phyloP scores from a whole-genome alignment of 2,113 vertebrate genomes.

The Salminus brasiliensis region DNA sequence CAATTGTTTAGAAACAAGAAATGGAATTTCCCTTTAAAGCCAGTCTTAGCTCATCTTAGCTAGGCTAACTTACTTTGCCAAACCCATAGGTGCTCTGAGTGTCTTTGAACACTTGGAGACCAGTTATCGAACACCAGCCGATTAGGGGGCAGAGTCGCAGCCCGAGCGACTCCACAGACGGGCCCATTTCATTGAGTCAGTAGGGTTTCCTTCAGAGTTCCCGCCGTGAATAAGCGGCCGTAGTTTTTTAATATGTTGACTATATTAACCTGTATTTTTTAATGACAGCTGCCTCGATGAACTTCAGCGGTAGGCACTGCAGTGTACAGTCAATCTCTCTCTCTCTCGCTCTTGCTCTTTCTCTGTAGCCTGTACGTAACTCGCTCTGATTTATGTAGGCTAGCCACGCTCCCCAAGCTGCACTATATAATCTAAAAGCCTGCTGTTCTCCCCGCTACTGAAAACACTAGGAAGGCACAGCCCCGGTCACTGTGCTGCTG shows the following conservation, averaged over 20 bases:
- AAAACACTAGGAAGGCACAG: constrained; percentile 25
- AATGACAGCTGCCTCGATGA: neutral
- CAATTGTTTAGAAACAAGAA: no score
- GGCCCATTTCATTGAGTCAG: neutral
- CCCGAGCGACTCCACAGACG: neutral
- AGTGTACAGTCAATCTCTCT: constrained; percentile 57
- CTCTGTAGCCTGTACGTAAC: constrained; percentile 49
- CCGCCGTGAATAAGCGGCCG: neutral
- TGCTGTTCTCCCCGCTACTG: constrained; percentile 39
- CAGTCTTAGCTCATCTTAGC: constrained; percentile 36
- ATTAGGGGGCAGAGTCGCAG: constrained; percentile 3
- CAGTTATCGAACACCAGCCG: constrained; percentile 28
- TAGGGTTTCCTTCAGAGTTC: neutral
- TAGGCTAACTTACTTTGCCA: constrained; percentile 61
- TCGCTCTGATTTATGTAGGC: constrained; percentile 65
- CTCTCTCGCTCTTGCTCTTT: constrained; percentile 3
- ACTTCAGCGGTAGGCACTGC: constrained; percentile 29
- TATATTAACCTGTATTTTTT: neutral
- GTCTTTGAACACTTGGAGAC: constrained; percentile 47
- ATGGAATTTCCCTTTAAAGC: no score
- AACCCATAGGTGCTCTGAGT: constrained; percentile 66
- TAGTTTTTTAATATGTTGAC: neutral
- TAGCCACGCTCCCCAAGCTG: constrained; percentile 57
- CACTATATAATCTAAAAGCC: constrained; percentile 59
- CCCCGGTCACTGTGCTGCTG: neutral